phyloP scores from a whole-genome alignment of 2,888 invertebrate genomes.

The Ophioninae sp. region DNA sequence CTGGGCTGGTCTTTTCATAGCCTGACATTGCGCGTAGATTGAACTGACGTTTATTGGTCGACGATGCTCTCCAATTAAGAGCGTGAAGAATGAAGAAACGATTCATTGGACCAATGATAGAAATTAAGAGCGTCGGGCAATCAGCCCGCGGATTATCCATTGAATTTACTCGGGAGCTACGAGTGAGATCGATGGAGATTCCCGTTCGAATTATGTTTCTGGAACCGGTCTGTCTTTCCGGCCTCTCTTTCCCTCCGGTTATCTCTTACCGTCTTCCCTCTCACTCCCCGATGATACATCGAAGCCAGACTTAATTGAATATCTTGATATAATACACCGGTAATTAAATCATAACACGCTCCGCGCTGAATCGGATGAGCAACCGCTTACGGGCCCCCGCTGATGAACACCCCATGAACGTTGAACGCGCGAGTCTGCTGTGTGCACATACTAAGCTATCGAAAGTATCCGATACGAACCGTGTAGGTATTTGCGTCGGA shows the following conservation, averaged over 20 bases:
- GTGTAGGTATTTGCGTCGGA: no score
- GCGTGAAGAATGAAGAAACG: neutral
- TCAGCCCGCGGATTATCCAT: slow-evolving; percentile 49
- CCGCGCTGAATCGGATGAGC: slow-evolving; percentile 54
- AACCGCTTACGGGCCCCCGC: slow-evolving; percentile 41
- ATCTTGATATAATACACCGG: slow-evolving; percentile 64
- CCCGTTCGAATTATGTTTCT: slow-evolving; percentile 47
- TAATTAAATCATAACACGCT: slow-evolving; percentile 67
- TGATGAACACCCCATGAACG: slow-evolving; percentile 56
- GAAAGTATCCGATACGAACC: neutral
- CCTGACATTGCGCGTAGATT: neutral
- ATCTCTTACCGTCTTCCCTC: slow-evolving; percentile 23
- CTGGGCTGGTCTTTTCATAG: neutral
- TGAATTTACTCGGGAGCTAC: slow-evolving; percentile 47
- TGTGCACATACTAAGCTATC: slow-evolving; percentile 14
- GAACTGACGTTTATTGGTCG: neutral
- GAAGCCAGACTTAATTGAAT: slow-evolving; percentile 63
- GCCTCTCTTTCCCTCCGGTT: slow-evolving; percentile 20
- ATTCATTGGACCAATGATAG: neutral
- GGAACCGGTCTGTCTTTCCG: slow-evolving; percentile 43
- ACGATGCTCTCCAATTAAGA: neutral
- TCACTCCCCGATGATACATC: slow-evolving; percentile 32
- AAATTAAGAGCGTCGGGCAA: slow-evolving; percentile 24
- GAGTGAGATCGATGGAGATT: slow-evolving; percentile 25
- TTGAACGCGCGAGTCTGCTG: slow-evolving; percentile 39